phyloP scores from a whole-genome alignment of 2,113 vertebrate genomes.

The Ranitomeya imitator region DNA sequence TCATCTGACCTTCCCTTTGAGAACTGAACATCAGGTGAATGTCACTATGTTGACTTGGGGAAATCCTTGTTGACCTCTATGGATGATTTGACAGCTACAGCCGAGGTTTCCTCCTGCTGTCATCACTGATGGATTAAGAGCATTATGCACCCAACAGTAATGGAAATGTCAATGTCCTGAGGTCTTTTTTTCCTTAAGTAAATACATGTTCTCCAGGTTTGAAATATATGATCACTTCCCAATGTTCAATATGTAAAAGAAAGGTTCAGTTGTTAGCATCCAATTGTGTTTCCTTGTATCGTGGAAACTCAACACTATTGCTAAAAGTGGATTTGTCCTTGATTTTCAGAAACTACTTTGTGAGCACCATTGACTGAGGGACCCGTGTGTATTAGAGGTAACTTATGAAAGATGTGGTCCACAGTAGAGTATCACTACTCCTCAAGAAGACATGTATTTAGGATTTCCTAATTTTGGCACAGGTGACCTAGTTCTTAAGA shows the following conservation, averaged over 20 bases:
- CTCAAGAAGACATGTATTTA: not conserved
- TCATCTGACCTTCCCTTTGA: not conserved
- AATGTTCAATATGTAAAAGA: not conserved
- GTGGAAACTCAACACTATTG: not conserved
- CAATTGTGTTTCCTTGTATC: not conserved
- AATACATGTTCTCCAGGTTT: not conserved
- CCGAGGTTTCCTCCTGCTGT: not conserved
- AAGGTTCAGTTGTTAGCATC: not conserved
- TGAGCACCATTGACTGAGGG: not conserved
- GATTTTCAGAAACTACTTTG: not conserved
- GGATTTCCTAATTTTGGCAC: not conserved
- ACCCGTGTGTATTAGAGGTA: too few relatives aligned
- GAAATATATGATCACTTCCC: not conserved
- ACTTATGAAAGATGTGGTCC: too few relatives aligned
- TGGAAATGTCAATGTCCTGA: conserved; percentile 6
- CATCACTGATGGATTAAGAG: not conserved
- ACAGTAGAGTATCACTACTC: too few relatives aligned
- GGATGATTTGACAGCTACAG: conserved; percentile 13
- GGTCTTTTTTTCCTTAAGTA: not conserved
- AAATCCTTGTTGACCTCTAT: conserved; percentile 10
- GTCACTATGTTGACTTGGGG: not conserved
- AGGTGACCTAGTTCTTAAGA: not conserved
- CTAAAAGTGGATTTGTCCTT: not conserved
- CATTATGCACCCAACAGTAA: not conserved
- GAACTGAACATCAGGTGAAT: not conserved